A percentile compares a stretch with the other conserved stretches of the same genome.
These are phyloP conservation scores for Galeopsomyia nigrocyanea DNA, from an alignment of 2,888 invertebrate species.

Conservation along the genomic window DNA sequence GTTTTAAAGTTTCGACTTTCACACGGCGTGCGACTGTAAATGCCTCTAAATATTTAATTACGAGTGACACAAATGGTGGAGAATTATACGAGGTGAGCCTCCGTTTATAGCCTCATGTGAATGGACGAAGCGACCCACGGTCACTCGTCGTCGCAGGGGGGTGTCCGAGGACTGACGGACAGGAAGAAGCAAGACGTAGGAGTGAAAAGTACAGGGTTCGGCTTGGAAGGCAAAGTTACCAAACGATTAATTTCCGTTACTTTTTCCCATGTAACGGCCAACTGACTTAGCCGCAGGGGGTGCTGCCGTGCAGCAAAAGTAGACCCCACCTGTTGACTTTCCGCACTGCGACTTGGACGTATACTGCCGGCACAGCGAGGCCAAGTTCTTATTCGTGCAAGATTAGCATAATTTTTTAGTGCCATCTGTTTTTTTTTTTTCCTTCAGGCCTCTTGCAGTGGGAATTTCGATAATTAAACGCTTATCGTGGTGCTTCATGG, in stretches of 20 bases:
- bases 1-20: no score
- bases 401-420: slow-evolving; percentile 45
- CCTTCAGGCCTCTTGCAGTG: no score
- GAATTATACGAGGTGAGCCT: not conserved
- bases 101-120: no score
- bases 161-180: not conserved
- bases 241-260: slow-evolving; percentile 65
- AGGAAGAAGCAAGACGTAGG: slow-evolving; percentile 20
- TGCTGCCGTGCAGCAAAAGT: slow-evolving; percentile 55
- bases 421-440: slow-evolving; percentile 15
- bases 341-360: slow-evolving; percentile 25
- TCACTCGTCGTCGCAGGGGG: not conserved
- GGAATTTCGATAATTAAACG: no score
- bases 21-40: no score
- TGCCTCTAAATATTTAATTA: slow-evolving; percentile 6
- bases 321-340: slow-evolving; percentile 69
- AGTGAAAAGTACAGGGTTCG: slow-evolving; percentile 19
- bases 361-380: not conserved
- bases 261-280: slow-evolving; percentile 68
- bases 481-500: no score
- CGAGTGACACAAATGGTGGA: not conserved
- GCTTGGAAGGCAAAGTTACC: slow-evolving; percentile 28
- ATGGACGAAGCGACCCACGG: no score
- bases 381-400: slow-evolving; percentile 33
- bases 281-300: slow-evolving; percentile 63